These are phyloP conservation scores for Centruroides sculpturatus DNA, from an alignment of 1,140 invertebrate genomes.

Conservation along the genomic window DNA sequence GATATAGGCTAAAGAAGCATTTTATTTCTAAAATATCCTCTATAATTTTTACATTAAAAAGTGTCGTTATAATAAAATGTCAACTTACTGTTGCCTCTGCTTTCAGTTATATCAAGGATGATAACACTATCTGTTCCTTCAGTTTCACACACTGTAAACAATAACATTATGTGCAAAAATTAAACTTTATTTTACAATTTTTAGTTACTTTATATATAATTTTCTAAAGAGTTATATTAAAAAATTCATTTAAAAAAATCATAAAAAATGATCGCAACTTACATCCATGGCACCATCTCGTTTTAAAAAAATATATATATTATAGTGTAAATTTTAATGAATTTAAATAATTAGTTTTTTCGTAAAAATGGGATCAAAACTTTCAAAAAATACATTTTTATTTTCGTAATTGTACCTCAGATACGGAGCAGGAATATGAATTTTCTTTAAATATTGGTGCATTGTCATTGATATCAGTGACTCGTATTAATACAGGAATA, in stretches of 20 bases:
- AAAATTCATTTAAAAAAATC: too few species aligned
- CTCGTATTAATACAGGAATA: conserved; percentile 72
- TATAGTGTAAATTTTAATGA: too few species aligned
- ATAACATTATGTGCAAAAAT: not conserved
- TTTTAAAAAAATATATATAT: too few species aligned
- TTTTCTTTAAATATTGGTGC: conserved; percentile 39
- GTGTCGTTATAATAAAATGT: not conserved
- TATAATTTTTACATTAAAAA: too few species aligned
- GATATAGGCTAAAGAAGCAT: too few species aligned
- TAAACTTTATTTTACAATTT: too few species aligned
- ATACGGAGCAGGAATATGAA: conserved; percentile 63
- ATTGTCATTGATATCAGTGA: conserved; percentile 84
- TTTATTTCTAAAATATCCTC: too few species aligned
- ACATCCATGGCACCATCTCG: not conserved
- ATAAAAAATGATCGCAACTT: not conserved
- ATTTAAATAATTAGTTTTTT: too few species aligned
- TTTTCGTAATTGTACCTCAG: conserved; percentile 52
- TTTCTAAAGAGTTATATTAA: too few species aligned
- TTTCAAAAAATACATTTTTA: not conserved
- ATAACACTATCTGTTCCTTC: conserved; percentile 71
- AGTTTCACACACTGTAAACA: conserved; percentile 48
- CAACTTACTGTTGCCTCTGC: conserved; percentile 63
- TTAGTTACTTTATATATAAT: too few species aligned
- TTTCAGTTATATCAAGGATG: conserved; percentile 77
- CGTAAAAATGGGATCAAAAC: too few species aligned